Conservation (phyloP, 2,888 invertebrate genomes). For the Caenorhabditis doughertyi region DNA sequence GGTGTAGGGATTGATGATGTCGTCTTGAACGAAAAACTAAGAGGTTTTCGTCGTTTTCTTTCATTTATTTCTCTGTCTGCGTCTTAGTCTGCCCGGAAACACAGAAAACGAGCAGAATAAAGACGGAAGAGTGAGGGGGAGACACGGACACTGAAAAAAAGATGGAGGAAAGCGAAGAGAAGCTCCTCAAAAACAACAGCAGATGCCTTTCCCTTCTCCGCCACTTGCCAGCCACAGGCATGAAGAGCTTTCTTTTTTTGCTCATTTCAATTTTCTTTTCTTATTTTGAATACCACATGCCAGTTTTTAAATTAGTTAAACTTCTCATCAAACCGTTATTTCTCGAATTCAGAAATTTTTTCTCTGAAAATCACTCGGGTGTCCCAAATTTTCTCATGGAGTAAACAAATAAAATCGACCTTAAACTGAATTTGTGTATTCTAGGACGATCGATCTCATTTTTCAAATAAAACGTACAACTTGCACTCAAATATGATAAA, state of each 20-base stretch:
- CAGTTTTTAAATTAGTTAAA: too few relatives aligned
- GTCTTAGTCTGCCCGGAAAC: conserved; percentile 25
- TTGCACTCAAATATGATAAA: conserved; percentile 16
- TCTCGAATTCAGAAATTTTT: too few relatives aligned
- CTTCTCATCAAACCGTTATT: too few relatives aligned
- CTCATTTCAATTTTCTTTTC: conserved; percentile 8
- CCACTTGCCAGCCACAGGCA: conserved; percentile 26
- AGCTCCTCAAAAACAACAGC: conserved; percentile 56
- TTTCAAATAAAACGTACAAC: not conserved
- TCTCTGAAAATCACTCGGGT: too few relatives aligned
- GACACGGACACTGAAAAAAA: conserved; percentile 42
- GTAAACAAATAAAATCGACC: too few relatives aligned
- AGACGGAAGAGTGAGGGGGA: conserved; percentile 33
- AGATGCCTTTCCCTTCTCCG: conserved; percentile 41
- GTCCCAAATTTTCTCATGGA: too few relatives aligned
- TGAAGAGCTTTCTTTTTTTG: conserved; percentile 27
- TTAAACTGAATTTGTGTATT: too few relatives aligned
- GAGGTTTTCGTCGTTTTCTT: conserved; percentile 33
- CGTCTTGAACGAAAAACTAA: conserved; percentile 32
- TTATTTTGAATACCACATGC: conserved; percentile 3
- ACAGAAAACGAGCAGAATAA: conserved; percentile 47
- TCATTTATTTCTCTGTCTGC: conserved; percentile 41
- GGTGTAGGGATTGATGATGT: conserved; percentile 1
- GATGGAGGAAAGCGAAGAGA: conserved; percentile 41
- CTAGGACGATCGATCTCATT: not conserved